These are phyloP conservation scores for Leptobrachium ailaonicum DNA, from an alignment of 2,113 vertebrate genomes.

Conservation along the genomic window DNA sequence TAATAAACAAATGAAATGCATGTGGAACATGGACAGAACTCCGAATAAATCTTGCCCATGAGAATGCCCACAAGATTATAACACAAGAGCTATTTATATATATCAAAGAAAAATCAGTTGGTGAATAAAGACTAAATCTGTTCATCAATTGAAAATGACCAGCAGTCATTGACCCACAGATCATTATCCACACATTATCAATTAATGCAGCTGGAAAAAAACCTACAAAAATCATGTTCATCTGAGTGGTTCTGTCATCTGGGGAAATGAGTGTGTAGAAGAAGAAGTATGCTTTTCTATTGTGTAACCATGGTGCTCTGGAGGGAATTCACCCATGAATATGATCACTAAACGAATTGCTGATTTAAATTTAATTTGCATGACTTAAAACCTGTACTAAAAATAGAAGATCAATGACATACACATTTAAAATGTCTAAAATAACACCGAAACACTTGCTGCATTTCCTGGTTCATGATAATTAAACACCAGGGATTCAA, in stretches of 20 bases:
- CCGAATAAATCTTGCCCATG: too few relatives aligned
- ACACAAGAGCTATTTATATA: too few relatives aligned
- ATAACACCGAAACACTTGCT: not conserved
- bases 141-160: not conserved
- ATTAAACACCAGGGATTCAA: not conserved
- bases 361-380: constrained; percentile 8
- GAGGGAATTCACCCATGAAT: not conserved
- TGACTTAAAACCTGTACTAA: constrained; percentile 30
- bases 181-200: not conserved
- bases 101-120: not conserved
- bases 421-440: constrained; percentile 27
- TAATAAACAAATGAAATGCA: too few relatives aligned
- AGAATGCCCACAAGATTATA: too few relatives aligned
- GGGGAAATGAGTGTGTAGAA: constrained; percentile 11
- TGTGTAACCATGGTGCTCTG: not conserved
- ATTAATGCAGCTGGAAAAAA: not conserved
- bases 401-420: constrained; percentile 23
- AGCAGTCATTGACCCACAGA: not conserved
- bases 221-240: constrained; percentile 1
- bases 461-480: constrained; percentile 7
- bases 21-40: too few relatives aligned
- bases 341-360: constrained; percentile 3
- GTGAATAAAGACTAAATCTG: not conserved
- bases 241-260: not conserved
- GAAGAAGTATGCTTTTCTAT: constrained; percentile 1